Conservation (phyloP, 2,113 vertebrate species). For the Furnarius figulus region DNA sequence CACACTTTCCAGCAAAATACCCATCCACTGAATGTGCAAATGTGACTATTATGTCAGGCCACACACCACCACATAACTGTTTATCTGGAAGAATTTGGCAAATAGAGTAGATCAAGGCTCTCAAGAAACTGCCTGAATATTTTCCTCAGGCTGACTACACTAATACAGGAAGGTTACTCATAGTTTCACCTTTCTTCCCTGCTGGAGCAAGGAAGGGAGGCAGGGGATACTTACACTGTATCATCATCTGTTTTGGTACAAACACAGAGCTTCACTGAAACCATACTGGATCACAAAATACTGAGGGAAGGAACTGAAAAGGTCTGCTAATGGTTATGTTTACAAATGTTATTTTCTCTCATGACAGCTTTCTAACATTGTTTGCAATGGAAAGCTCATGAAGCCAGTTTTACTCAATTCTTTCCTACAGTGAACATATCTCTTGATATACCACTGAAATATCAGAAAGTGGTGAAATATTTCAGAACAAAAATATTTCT, state of each 20-base stretch:
- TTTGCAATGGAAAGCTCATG: background rate
- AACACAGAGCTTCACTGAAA: background rate
- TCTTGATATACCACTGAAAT: background rate
- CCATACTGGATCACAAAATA: background rate
- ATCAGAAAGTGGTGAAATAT: background rate
- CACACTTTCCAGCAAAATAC: background rate
- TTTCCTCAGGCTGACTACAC: background rate
- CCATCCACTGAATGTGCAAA: background rate
- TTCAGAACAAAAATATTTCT: background rate
- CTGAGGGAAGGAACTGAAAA: background rate
- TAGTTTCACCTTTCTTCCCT: background rate
- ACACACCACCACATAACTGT: too few relatives aligned
- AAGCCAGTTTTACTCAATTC: background rate
- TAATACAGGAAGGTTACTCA: background rate
- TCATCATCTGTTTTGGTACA: background rate
- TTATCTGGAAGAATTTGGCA: background rate
- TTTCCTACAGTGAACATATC: background rate
- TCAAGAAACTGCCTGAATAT: background rate
- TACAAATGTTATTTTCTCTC: background rate
- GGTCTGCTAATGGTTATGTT: background rate
- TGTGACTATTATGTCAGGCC: background rate
- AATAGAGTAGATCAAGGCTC: background rate
- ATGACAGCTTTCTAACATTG: background rate
- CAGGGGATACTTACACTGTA: too few relatives aligned
- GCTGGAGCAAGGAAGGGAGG: background rate